Evolutionary conservation across 2,797 vertebrate genomes (phyloP), one percentile per base, ranked within the genome.

Genomic region (Bovichtus diacanthus): DNA sequence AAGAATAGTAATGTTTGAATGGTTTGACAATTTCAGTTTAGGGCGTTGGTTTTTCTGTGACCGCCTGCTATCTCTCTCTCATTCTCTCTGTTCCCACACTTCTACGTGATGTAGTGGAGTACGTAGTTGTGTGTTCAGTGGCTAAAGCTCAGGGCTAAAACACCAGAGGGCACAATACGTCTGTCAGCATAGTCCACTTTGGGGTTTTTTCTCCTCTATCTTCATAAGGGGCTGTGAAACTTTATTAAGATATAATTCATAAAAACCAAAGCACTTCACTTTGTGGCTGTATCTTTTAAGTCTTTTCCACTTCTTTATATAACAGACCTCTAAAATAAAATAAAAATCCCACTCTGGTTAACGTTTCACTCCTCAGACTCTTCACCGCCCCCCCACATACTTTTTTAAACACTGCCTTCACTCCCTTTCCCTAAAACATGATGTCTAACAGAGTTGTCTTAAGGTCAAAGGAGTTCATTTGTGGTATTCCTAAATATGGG

Each of bases 141-240:
- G 10, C 16, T 18, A 19, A 38, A 56, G 43, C 31, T 56, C 13
- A 44, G 18, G 9, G 9, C 19, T 63, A 18, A 66, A 80, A 87
- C 84, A 83, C 62, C 86, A 90, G 82, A 88, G 65, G 84, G 84
- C 78, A 85, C 46, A 84, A 43, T 70, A 19, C 69, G 59, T 70
- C 61, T 5, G 39, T 67, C 60, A 41, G 36, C 65, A 63, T 44
- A 58, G 53, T 49, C 10, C 62, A 13, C 19, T 43, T 29, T 34
- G 34, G 31, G 9, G 5, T 36, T 25, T 7, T 25, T 27, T 19
- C 13, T 36, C 11, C 6, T 31, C 9, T 34, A 10, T 36, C 41
- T 9, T 16, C n/a, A n/a, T n/a, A n/a, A 41, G 34, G 49, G 2
- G 5, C 21, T 44, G 4, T 23, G 34, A 31, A 7, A 12, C 21